Base-by-base conservation (phyloP, 64 coral and sea anemone species). In the Montipora sp. region DNA sequence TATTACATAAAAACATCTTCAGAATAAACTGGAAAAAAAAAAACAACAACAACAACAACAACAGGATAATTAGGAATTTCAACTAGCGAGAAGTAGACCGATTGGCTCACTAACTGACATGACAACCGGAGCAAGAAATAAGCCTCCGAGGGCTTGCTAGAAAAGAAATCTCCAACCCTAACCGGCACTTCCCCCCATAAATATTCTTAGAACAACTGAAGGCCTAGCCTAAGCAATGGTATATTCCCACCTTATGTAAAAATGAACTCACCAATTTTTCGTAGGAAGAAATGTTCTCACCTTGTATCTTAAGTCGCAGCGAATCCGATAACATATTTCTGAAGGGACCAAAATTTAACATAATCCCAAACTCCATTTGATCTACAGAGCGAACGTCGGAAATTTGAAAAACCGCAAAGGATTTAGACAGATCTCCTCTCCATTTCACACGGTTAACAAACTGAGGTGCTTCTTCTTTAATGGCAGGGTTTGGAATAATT, bases 341-440 rank as follows among this genome's bases (percentile, higher is more conserved):
- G 18, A 55, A 80, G 2, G 51, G 18, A 80, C 77, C 77, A 80
- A 80, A 80, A 9, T 80, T 10, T n/a, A 80, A 22, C 5, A 6
- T 5, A 11, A 80, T n/a, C 4, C 78, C 51, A 80, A 55, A 80
- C 0, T 80, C 50, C 78, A 57, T 80, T 24, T 80, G 78, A 12
- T 80, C 78, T 80, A 58, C 9, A 19, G 50, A 1, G 12, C 19
- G 24, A 12, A 80, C n/a, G 6, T 80, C 19, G 8, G 78, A 80
- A 18, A 80, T 80, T 58, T 80, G 78, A n/a, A 80, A 80, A 57
- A 48, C 78, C 19, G 20, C 78, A 24, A 57, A 8, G 8, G 48
- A 80, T 22, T 80, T 55, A 2, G 78, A 80, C 51, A 80, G 24
- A 51, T 58, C 78, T 80, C 78, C 78, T 58, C 21, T 80, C 78